phyloP scores from a whole-genome alignment of 37 sponge, comb jelly and placozoan species.

The Eunapius fragilis region DNA sequence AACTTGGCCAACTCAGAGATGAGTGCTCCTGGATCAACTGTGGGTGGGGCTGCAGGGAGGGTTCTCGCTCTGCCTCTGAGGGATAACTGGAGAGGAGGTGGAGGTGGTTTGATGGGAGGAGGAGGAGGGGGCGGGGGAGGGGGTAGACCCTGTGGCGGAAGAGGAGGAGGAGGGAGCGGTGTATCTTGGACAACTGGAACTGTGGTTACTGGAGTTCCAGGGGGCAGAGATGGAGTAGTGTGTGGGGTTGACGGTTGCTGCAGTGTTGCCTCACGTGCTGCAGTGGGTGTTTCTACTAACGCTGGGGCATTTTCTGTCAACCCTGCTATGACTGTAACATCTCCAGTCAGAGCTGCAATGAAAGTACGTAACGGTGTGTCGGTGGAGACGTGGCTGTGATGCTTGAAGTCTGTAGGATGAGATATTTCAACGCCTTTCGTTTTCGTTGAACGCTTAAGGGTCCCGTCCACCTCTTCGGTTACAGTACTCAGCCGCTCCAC shows the following conservation, averaged over 20 bases:
- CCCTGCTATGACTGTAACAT: not conserved
- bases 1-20: slow-evolving; percentile 41
- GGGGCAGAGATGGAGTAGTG: not conserved
- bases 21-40: not conserved
- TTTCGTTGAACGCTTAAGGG: not conserved
- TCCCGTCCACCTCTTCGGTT: not conserved
- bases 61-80: not conserved
- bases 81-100: not conserved
- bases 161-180: slow-evolving; percentile 16
- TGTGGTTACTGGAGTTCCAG: not conserved
- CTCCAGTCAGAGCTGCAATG: not conserved
- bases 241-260: not conserved
- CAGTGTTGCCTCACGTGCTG: not conserved
- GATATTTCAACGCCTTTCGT: slow-evolving; percentile 34
- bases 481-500: slow-evolving; percentile 8
- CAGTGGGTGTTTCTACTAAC: not conserved
- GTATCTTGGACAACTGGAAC: not conserved
- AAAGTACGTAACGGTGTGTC: not conserved
- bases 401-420: slow-evolving; percentile 38
- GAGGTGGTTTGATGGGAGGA: slow-evolving; percentile 17
- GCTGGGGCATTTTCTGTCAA: not conserved
- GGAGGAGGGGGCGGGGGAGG: slow-evolving; percentile 33
- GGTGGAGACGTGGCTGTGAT: slow-evolving; percentile 24
- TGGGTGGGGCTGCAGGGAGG: slow-evolving; percentile 24
- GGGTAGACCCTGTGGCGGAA: slow-evolving; percentile 12